Conservation (phyloP, 2,797 vertebrate genomes). For the Xenopus petersii region DNA sequence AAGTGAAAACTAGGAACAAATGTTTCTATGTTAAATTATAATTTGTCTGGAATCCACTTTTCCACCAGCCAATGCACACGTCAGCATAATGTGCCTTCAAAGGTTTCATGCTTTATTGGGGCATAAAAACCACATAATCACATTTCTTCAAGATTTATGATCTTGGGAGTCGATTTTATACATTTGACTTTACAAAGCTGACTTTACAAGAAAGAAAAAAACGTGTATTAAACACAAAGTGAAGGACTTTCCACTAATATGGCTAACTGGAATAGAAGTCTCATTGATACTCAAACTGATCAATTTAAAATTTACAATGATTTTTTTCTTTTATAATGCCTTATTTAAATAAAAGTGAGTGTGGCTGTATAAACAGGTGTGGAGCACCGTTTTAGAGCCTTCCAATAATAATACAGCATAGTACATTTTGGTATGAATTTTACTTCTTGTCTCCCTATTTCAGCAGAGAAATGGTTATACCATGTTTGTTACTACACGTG, state of each 20-base stretch:
- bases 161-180: slow-evolving; percentile 11
- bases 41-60: slow-evolving; percentile 29
- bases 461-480: too few relatives aligned
- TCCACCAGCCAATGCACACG: slow-evolving; percentile 27
- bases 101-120: slow-evolving; percentile 25
- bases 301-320: background rate
- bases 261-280: background rate
- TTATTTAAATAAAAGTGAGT: too few relatives aligned
- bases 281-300: background rate
- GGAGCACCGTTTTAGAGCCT: too few relatives aligned
- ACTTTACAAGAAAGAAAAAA: slow-evolving; percentile 4
- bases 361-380: too few relatives aligned
- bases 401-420: too few relatives aligned
- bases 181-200: slow-evolving; percentile 16
- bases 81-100: slow-evolving; percentile 44
- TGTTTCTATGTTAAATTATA: slow-evolving; percentile 41
- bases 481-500: too few relatives aligned
- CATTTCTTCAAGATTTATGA: slow-evolving; percentile 28
- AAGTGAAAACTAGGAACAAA: slow-evolving; percentile 50
- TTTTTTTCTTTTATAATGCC: too few relatives aligned
- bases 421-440: too few relatives aligned
- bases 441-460: too few relatives aligned
- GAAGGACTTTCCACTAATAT: too few relatives aligned
- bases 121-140: slow-evolving; percentile 26
- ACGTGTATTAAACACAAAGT: background rate